Percentiles rank a stretch among this genome's conserved stretches.
phyloP scores from a whole-genome alignment of 2,113 vertebrate genomes.

The Lipophrys pholis region DNA sequence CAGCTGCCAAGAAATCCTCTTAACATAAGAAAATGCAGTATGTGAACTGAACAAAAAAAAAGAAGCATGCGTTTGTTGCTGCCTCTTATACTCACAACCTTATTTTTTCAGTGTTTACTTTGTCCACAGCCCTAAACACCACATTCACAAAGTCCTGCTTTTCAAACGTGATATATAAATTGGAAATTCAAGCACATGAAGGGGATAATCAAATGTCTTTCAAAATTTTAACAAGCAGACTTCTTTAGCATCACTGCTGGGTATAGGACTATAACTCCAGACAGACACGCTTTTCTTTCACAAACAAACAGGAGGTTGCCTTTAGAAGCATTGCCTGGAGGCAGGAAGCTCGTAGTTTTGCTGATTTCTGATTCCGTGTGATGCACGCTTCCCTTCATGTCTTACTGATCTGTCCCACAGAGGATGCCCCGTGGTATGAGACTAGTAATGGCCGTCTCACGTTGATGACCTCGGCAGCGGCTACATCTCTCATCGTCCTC shows the following conservation, averaged over 20 bases:
- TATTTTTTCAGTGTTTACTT: conserved; percentile 11
- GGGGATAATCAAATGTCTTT: background rate
- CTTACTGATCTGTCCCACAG: conserved; percentile 64
- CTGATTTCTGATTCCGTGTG: conserved; percentile 62
- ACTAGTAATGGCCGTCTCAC: conserved; percentile 62
- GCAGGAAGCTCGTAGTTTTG: conserved; percentile 23
- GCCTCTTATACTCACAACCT: background rate
- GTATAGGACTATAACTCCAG: background rate
- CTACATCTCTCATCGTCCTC: conserved; percentile 56
- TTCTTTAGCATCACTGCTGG: conserved; percentile 6
- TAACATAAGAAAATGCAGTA: background rate
- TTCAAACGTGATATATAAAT: conserved; percentile 4
- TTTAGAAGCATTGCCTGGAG: conserved; percentile 47
- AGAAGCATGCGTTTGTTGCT: conserved; percentile 1
- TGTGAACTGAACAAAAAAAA: background rate
- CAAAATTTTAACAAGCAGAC: conserved; percentile 13
- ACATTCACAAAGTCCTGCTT: background rate
- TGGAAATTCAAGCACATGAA: conserved; percentile 5
- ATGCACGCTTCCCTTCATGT: conserved; percentile 56
- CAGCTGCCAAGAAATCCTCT: conserved; percentile 32
- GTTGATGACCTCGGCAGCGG: conserved; percentile 59
- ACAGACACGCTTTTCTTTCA: conserved; percentile 14
- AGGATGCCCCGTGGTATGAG: conserved; percentile 76
- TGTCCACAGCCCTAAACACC: conserved; percentile 1
- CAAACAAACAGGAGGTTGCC: conserved; percentile 40